A percentile compares a stretch with the other conserved stretches of the same genome.
phyloP scores from a whole-genome alignment of 2,113 vertebrate genomes.

The Neolamprologus longior region DNA sequence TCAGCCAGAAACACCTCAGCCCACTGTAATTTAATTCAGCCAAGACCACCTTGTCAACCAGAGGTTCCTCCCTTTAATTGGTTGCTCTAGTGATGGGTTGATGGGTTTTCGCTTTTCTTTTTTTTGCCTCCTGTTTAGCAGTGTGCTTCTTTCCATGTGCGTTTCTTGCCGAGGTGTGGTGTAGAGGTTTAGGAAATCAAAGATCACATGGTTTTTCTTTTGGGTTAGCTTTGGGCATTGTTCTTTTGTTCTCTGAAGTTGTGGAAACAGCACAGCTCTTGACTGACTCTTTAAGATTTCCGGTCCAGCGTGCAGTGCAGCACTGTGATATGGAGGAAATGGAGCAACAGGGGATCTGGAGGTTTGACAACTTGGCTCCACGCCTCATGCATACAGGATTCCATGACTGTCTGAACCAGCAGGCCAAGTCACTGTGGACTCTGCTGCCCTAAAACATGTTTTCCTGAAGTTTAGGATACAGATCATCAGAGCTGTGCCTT shows the following conservation, averaged over 20 bases:
- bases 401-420: not conserved
- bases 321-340: not conserved
- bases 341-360: not conserved
- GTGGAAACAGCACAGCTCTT: not conserved
- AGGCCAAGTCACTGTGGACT: not conserved
- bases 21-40: constrained; percentile 18
- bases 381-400: not conserved
- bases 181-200: not conserved
- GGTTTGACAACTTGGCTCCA: not conserved
- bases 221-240: not conserved
- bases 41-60: constrained; percentile 3
- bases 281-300: not conserved
- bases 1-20: not conserved
- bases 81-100: not conserved
- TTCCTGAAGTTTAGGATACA: not conserved
- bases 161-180: not conserved
- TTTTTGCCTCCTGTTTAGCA: not conserved
- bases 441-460: not conserved
- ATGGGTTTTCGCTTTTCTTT: not conserved
- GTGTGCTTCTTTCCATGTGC: not conserved
- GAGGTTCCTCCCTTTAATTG: not conserved
- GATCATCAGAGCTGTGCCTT: not conserved
- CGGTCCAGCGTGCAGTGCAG: not conserved
- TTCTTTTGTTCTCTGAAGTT: not conserved
- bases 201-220: not conserved